Percentiles rank a stretch among this genome's conserved stretches.
phyloP scores from a whole-genome alignment of 2,797 vertebrate genomes.

The Hippoglossus hippoglossus region DNA sequence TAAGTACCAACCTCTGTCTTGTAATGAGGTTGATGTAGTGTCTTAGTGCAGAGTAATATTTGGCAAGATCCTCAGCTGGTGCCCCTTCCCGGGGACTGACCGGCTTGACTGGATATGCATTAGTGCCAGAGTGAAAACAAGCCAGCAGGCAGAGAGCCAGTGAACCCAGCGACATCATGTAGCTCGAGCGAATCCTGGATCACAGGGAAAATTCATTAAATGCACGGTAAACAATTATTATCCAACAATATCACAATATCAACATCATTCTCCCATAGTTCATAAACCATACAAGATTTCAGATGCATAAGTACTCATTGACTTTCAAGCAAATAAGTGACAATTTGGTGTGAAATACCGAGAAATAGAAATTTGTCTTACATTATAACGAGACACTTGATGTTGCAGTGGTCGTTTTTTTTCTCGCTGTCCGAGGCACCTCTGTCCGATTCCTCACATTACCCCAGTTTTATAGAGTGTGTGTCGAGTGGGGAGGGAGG shows the following conservation, averaged over 20 bases:
- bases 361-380: constrained; percentile 55
- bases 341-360: constrained; percentile 17
- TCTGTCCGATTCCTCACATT: constrained; percentile 53
- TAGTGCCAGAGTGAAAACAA: constrained; percentile 85
- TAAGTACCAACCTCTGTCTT: constrained; percentile 89
- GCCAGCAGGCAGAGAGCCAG: constrained; percentile 88
- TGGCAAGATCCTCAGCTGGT: constrained; percentile 91
- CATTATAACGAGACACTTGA: constrained; percentile 37
- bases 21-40: constrained; percentile 98
- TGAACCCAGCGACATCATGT: constrained; percentile 84
- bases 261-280: constrained; percentile 1
- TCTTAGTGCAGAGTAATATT: constrained; percentile 93
- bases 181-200: constrained; percentile 85
- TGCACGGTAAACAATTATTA: constrained; percentile 5
- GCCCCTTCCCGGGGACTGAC: constrained; percentile 89
- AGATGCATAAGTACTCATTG: constrained; percentile 1
- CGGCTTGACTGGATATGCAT: constrained; percentile 92
- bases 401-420: constrained; percentile 32
- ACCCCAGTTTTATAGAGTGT: constrained; percentile 70
- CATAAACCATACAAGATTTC: constrained; percentile 14
- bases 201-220: constrained; percentile 36
- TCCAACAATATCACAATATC: not conserved
- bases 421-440: constrained; percentile 27
- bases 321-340: constrained; percentile 19
- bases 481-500: constrained; percentile 53